Percentiles rank a stretch among this genome's conserved stretches.
These are phyloP conservation scores for Cotesia chilonis DNA, from an alignment of 1,140 invertebrate species.

Conservation along the genomic window DNA sequence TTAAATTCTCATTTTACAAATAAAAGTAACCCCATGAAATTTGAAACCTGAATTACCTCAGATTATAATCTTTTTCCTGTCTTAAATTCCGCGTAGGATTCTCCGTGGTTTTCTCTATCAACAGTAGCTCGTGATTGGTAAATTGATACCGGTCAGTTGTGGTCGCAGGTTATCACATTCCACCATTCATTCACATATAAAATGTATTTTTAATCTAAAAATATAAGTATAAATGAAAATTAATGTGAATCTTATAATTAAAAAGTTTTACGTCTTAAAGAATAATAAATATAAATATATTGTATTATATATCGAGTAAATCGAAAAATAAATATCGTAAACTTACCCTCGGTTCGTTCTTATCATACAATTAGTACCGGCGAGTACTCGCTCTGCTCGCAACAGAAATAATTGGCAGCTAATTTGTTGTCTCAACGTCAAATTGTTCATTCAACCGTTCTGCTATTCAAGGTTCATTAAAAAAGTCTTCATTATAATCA, in stretches of 20 bases:
- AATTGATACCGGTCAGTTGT: constrained; percentile 29
- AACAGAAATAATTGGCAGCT: constrained; percentile 46
- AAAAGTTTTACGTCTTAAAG: not conserved
- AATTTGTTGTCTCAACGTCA: constrained; percentile 46
- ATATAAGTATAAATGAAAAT: not conserved
- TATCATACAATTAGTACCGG: constrained; percentile 22
- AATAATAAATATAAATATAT: not conserved
- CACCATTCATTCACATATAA: not conserved
- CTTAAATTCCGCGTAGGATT: not conserved
- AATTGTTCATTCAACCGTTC: constrained; percentile 38
- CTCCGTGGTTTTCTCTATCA: not conserved
- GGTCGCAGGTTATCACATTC: not conserved
- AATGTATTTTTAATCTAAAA: not conserved
- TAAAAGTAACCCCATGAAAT: constrained; percentile 12
- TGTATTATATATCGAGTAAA: not conserved
- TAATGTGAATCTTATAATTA: too few species aligned
- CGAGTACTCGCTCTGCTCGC: constrained; percentile 12
- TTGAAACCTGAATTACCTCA: constrained; percentile 22
- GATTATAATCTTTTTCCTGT: constrained; percentile 4
- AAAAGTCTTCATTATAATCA: constrained; percentile 28
- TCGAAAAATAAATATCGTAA: too few species aligned
- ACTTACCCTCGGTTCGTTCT: constrained; percentile 11
- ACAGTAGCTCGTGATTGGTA: constrained; percentile 20
- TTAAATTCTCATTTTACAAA: too few species aligned
- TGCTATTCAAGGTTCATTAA: constrained; percentile 19